Conservation (phyloP, 92 coral and sea anemone species). For the Heteractis magnifica region DNA sequence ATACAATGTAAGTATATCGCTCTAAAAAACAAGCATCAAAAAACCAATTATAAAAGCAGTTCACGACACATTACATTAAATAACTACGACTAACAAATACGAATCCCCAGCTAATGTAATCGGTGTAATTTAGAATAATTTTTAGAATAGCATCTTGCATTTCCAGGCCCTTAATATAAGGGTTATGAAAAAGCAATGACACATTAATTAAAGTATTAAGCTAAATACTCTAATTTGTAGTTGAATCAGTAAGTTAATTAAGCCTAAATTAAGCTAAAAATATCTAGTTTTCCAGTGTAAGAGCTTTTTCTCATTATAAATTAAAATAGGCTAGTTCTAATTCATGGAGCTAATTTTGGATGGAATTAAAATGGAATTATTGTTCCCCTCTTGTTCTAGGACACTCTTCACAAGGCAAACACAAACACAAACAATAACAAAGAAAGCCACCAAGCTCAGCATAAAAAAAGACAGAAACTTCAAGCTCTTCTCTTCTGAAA, state of each 20-base stretch:
- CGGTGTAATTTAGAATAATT: not conserved
- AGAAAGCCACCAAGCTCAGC: not conserved
- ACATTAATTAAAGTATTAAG: constrained; percentile 3
- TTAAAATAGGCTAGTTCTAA: not conserved
- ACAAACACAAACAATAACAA: not conserved
- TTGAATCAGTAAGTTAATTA: constrained; percentile 9
- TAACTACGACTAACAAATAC: constrained; percentile 1
- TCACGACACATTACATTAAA: not conserved
- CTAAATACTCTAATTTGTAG: constrained; percentile 10
- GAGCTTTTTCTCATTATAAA: not conserved
- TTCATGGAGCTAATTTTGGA: not conserved
- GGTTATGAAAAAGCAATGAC: not conserved
- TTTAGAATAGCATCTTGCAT: not conserved
- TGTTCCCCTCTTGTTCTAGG: not conserved
- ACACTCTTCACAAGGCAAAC: not conserved
- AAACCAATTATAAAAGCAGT: not conserved
- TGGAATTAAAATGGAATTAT: not conserved
- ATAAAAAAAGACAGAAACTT: not conserved
- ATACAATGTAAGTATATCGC: not conserved
- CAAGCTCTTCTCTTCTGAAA: not conserved
- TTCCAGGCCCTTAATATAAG: constrained; percentile 1
- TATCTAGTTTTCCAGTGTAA: not conserved
- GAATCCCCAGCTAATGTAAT: not conserved
- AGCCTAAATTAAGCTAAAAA: constrained; percentile 10
- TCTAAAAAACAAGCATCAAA: not conserved